These are phyloP conservation scores for Drosophila teissieri DNA, from an alignment of 1,140 invertebrate species.

Conservation along the genomic window DNA sequence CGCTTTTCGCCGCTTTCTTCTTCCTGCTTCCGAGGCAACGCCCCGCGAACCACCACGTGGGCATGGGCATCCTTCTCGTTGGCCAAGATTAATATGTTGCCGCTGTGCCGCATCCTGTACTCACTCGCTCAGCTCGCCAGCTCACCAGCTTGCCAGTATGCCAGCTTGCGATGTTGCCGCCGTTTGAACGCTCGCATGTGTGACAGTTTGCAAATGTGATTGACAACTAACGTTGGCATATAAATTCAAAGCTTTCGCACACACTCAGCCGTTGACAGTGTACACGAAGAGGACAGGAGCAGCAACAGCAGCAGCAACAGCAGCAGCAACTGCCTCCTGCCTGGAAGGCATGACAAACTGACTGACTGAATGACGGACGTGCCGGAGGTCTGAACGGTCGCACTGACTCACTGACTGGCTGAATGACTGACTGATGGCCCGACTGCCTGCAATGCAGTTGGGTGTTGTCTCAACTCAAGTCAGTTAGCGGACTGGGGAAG, in stretches of 20 bases:
- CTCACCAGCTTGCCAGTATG: slow-evolving; percentile 5
- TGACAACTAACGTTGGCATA: slow-evolving; percentile 82
- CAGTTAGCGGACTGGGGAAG: slow-evolving; percentile 29
- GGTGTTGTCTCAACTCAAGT: slow-evolving; percentile 41
- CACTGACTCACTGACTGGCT: slow-evolving; percentile 28
- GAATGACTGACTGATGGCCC: slow-evolving; percentile 52
- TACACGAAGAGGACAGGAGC: slow-evolving; percentile 33
- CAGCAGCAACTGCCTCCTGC: slow-evolving; percentile 17
- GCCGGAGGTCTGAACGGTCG: slow-evolving; percentile 28
- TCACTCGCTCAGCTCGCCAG: slow-evolving; percentile 57
- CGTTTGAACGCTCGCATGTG: slow-evolving; percentile 55
- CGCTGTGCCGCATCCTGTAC: slow-evolving; percentile 58
- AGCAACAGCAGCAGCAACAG: slow-evolving; percentile 2
- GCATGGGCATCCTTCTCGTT: slow-evolving; percentile 59
- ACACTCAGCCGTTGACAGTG: slow-evolving; percentile 49
- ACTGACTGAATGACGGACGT: slow-evolving; percentile 37
- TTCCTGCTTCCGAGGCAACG: slow-evolving; percentile 74
- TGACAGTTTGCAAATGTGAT: slow-evolving; percentile 84
- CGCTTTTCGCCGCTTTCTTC: slow-evolving; percentile 57
- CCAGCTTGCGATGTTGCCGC: slow-evolving; percentile 10
- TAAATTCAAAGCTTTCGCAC: slow-evolving; percentile 78
- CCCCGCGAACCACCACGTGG: slow-evolving; percentile 10
- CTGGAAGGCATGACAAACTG: slow-evolving; percentile 63
- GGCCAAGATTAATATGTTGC: slow-evolving; percentile 83
- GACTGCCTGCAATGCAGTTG: slow-evolving; percentile 57